Conservation (phyloP, 2,888 invertebrate species). For the Machimus atricapillus region DNA sequence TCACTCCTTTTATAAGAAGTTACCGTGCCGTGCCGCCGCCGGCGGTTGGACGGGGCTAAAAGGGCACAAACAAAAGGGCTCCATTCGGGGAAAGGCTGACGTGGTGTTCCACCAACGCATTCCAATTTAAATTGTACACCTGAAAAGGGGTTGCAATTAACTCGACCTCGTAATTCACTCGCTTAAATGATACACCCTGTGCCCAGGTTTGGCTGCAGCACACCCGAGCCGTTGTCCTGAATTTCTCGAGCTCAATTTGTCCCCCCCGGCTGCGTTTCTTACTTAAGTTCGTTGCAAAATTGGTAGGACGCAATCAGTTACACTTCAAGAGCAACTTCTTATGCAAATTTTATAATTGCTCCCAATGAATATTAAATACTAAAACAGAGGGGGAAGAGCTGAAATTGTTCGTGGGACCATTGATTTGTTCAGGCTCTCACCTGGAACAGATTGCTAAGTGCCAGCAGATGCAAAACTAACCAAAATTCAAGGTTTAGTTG, state of each 20-base stretch:
- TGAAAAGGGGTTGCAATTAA: constrained; percentile 36
- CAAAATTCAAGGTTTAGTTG: background rate
- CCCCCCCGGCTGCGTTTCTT: background rate
- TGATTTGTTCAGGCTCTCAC: background rate
- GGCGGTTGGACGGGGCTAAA: background rate
- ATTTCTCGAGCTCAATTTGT: background rate
- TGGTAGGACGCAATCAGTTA: constrained; percentile 4
- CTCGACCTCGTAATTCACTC: constrained; percentile 25
- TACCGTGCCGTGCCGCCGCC: background rate
- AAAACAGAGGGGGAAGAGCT: background rate
- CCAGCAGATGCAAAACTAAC: background rate
- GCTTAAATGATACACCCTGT: constrained; percentile 22
- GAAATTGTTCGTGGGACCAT: background rate
- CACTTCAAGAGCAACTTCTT: constrained; percentile 6
- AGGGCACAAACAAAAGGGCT: background rate
- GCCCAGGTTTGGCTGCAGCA: background rate
- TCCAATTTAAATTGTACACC: constrained; percentile 1
- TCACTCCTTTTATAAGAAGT: background rate
- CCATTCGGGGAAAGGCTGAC: background rate
- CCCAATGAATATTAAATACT: constrained; percentile 30
- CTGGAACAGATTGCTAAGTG: background rate
- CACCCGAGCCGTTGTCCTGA: background rate
- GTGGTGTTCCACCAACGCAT: background rate
- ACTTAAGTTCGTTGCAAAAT: background rate
- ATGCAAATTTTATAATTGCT: constrained; percentile 35